phyloP scores from a whole-genome alignment of 2,113 vertebrate species.

The Microcebus murinus region DNA sequence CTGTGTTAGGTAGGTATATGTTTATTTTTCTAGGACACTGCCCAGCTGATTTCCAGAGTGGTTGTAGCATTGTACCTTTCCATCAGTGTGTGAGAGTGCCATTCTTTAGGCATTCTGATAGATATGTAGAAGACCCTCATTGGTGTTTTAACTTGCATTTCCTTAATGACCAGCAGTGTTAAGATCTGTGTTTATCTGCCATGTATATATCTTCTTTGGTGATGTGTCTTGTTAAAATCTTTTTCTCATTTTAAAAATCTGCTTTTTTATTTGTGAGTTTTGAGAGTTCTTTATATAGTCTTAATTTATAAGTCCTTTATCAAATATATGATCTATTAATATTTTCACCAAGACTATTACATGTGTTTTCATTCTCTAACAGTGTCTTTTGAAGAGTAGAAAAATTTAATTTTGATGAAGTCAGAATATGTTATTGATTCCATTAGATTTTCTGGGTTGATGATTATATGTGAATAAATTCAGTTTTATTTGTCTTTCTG shows the following conservation, averaged over 20 bases:
- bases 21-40: not conserved
- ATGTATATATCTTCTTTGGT: not conserved
- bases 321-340: not conserved
- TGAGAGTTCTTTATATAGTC: not conserved
- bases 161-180: not conserved
- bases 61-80: not conserved
- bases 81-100: not conserved
- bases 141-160: not conserved
- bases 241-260: constrained; percentile 8
- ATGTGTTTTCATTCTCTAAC: not conserved
- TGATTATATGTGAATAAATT: not conserved
- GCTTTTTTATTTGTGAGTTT: not conserved
- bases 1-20: not conserved
- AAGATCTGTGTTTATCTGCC: not conserved
- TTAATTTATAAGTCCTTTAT: not conserved
- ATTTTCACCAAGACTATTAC: not conserved
- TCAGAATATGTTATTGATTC: not conserved
- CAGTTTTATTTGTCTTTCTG: not conserved
- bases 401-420: not conserved
- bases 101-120: too few species aligned
- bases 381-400: not conserved
- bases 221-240: not conserved
- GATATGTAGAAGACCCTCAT: not conserved
- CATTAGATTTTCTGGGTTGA: not conserved
- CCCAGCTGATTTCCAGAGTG: not conserved